phyloP scores from a whole-genome alignment of 2,888 invertebrate species.

The Caenorhabditis virilis region DNA sequence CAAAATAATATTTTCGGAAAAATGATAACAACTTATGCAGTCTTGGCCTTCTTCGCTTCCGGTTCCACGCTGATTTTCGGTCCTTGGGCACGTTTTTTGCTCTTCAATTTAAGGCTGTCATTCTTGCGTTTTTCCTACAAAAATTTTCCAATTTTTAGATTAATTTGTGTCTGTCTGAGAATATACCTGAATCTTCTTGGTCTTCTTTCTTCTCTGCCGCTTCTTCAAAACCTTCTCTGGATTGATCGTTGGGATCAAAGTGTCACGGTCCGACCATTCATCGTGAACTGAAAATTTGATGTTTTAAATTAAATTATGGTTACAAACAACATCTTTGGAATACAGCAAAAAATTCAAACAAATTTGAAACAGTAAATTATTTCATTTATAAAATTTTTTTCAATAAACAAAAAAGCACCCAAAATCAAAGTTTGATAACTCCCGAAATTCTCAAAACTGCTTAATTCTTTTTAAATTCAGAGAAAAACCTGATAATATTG shows the following conservation, averaged over 20 bases:
- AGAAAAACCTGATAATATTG: too few species aligned
- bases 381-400: neutral
- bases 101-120: conserved; percentile 13
- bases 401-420: neutral
- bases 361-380: neutral
- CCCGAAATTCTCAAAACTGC: too few species aligned
- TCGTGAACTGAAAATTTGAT: conserved; percentile 32
- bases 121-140: neutral
- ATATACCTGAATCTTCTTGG: conserved; percentile 21
- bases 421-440: too few species aligned
- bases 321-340: too few species aligned
- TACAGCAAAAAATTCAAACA: too few species aligned
- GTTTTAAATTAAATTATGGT: too few species aligned
- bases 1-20: too few species aligned
- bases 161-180: conserved; percentile 1
- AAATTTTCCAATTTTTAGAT: conserved; percentile 3
- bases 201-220: conserved; percentile 21
- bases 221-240: conserved; percentile 39
- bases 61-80: conserved; percentile 7
- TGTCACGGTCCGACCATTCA: conserved; percentile 40
- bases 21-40: conserved; percentile 4
- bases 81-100: conserved; percentile 9
- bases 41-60: conserved; percentile 19
- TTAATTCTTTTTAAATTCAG: too few species aligned
- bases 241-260: conserved; percentile 47